Base-by-base conservation (phyloP, 2,113 vertebrate species). In the Pelvicachromis taeniatus region DNA sequence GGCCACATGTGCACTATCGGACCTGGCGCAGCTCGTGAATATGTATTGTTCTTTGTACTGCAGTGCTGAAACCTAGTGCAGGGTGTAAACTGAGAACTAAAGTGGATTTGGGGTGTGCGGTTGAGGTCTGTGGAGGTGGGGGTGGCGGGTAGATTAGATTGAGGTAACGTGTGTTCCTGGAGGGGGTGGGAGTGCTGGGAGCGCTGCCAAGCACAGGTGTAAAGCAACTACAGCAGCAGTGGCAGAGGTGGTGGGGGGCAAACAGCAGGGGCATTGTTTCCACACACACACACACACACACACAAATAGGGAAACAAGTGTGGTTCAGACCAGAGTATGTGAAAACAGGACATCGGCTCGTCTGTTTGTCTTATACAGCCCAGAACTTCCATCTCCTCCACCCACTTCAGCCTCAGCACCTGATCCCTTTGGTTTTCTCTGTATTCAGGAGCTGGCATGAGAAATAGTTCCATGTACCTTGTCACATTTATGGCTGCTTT, bases 201-300 rank as follows among this genome's bases (percentile, higher is more conserved):
- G 82, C 78, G 87, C 89, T 92, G 93, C 85, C 86, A 93, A 93
- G 93, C 95, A 96, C 95, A 96, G 95, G 96, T 96, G 96, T 95
- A 94, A 94, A 90, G 85, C 90, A 92, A 91, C 90, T 91, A 84
- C 84, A 87, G 79, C 92, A 90, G 85, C 90, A 90, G 81, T 80
- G 88, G 85, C 2, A 8, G 40, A 88, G 63, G 59, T 7, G 59
- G 17, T 63, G 59, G 59, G 55, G 50, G 73, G 55, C 80, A 90
- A 95, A 96, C 95, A 96, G 94, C 95, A 92, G 90, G 79, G 83
- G 93, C 89, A 92, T 96, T 96, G 95, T 96, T 93, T 84, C 45
- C 73, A 17, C 21, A 5, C 40, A 63, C 35, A 78, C 14, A 17
- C 48, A 17, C 48, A 78, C 88, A 35, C 23, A 75, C 80, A 77